phyloP scores from a whole-genome alignment of 2,888 invertebrate genomes.

The Oxyteleia sp. region DNA sequence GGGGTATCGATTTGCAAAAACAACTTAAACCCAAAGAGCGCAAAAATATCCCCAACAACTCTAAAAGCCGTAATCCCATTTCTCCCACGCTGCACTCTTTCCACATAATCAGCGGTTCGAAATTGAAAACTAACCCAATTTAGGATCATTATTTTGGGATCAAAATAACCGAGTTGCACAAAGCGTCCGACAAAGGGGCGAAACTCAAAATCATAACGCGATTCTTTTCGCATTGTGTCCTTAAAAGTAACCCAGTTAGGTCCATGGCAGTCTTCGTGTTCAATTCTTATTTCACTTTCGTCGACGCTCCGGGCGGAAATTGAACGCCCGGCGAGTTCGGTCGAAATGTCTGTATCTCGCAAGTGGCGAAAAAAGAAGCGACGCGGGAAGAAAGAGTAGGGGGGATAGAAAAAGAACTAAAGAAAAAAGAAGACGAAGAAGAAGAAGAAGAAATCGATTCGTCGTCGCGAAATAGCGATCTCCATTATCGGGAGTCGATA shows the following conservation, averaged over 20 bases:
- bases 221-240: conserved; percentile 49
- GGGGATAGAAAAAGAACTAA: no score
- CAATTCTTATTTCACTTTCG: conserved; percentile 66
- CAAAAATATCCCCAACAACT: no score
- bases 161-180: conserved; percentile 39
- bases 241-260: conserved; percentile 52
- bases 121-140: no score
- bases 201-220: conserved; percentile 52
- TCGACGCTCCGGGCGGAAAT: conserved; percentile 47
- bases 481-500: conserved; percentile 67
- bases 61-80: no score
- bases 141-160: conserved; percentile 33
- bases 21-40: no score
- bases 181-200: conserved; percentile 37
- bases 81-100: no score
- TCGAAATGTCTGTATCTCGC: conserved; percentile 37
- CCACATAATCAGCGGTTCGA: no score
- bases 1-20: no score
- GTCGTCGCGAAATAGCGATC: conserved; percentile 55
- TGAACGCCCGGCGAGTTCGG: conserved; percentile 38
- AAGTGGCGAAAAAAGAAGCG: conserved; percentile 7
- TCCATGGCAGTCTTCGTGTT: conserved; percentile 16
- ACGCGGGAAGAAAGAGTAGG: background rate
- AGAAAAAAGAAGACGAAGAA: background rate
- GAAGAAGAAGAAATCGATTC: conserved; percentile 30